Evolutionary conservation across 2,888 invertebrate species (phyloP).

Genomic region (Thera obeliscata): DNA sequence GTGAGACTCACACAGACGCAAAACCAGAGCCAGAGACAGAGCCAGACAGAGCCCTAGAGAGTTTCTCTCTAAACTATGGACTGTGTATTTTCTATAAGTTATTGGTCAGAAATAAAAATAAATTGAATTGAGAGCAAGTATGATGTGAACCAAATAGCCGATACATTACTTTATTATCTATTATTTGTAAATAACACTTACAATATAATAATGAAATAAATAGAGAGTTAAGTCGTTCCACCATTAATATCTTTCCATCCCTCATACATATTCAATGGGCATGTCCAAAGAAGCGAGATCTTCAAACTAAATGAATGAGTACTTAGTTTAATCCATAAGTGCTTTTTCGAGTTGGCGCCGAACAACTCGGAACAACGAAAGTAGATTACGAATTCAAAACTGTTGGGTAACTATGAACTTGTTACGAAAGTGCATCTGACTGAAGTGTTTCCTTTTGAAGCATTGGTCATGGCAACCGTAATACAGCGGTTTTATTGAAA

Average conservation of each 20-base stretch:
- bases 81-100: too few relatives aligned
- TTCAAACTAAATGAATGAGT: constrained; percentile 1
- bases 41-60: too few relatives aligned
- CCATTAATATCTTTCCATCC: neutral
- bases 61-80: too few relatives aligned
- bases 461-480: neutral
- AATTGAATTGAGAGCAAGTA: too few relatives aligned
- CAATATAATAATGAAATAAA: neutral
- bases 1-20: too few relatives aligned
- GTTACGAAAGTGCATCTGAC: constrained; percentile 4
- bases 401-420: constrained; percentile 12
- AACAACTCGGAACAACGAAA: constrained; percentile 13
- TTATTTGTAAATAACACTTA: too few relatives aligned
- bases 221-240: neutral
- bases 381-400: constrained; percentile 22
- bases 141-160: too few relatives aligned
- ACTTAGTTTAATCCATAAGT: constrained; percentile 16
- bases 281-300: neutral
- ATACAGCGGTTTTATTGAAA: neutral
- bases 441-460: neutral
- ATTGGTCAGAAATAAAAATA: too few relatives aligned
- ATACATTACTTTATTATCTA: too few relatives aligned
- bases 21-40: too few relatives aligned
- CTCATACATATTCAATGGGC: neutral
- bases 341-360: constrained; percentile 15